Conservation (phyloP, 2,888 invertebrate species). For the Salpingus planirostris region DNA sequence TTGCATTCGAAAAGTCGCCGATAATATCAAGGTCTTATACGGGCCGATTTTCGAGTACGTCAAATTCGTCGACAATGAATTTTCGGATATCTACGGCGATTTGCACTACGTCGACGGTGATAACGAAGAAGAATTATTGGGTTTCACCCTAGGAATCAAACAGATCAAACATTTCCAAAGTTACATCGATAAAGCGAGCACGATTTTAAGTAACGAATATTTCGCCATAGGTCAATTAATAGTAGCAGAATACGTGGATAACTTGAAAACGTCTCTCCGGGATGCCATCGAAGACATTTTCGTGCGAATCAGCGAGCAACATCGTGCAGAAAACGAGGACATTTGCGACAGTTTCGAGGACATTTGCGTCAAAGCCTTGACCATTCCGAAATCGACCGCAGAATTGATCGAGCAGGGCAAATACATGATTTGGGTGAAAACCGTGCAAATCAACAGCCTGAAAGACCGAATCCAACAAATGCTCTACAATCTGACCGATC, state of each 20-base stretch:
- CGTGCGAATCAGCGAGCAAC: slow-evolving; percentile 51
- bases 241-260: slow-evolving; percentile 54
- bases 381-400: slow-evolving; percentile 67
- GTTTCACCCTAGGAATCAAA: slow-evolving; percentile 53
- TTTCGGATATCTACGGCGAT: slow-evolving; percentile 41
- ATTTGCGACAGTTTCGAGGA: slow-evolving; percentile 66
- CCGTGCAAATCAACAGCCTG: slow-evolving; percentile 58
- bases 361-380: slow-evolving; percentile 58
- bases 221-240: slow-evolving; percentile 56
- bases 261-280: slow-evolving; percentile 51
- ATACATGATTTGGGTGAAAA: slow-evolving; percentile 73
- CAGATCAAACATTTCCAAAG: slow-evolving; percentile 53
- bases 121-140: slow-evolving; percentile 46
- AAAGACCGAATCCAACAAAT: slow-evolving; percentile 61
- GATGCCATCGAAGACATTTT: slow-evolving; percentile 54
- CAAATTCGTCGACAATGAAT: slow-evolving; percentile 45
- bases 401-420: slow-evolving; percentile 70
- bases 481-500: slow-evolving; percentile 54
- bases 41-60: slow-evolving; percentile 50
- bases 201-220: slow-evolving; percentile 57
- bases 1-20: slow-evolving; percentile 45
- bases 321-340: slow-evolving; percentile 55
- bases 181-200: slow-evolving; percentile 52
- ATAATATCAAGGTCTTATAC: slow-evolving; percentile 48
- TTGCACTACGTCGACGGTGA: slow-evolving; percentile 27